A percentile compares a stretch with the other conserved stretches of the same genome.
Evolutionary conservation across 2,113 vertebrate species (phyloP).

Genomic region (Bufo bufo): DNA sequence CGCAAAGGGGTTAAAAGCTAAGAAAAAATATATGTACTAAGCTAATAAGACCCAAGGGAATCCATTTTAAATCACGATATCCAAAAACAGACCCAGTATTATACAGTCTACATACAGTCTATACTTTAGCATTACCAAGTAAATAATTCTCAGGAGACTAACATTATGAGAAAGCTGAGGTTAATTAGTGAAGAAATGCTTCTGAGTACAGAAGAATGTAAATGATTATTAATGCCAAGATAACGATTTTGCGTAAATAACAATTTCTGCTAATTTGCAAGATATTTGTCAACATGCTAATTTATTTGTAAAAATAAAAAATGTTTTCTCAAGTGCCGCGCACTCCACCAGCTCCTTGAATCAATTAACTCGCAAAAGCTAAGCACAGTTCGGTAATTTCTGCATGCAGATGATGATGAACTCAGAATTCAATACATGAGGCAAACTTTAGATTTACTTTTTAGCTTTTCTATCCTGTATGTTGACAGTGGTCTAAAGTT

Average conservation of each 20-base stretch:
- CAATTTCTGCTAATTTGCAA: slow-evolving; percentile 30
- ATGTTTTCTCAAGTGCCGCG: slow-evolving; percentile 26
- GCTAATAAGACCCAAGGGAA: no score
- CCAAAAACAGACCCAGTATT: neutral
- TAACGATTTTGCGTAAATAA: slow-evolving; percentile 45
- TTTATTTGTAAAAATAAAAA: slow-evolving; percentile 49
- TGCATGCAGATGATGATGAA: slow-evolving; percentile 10
- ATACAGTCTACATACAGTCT: neutral
- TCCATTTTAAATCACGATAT: neutral
- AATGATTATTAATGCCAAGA: slow-evolving; percentile 11
- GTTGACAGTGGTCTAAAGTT: neutral
- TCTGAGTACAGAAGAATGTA: neutral
- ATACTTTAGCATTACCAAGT: neutral
- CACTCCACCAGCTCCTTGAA: slow-evolving; percentile 21
- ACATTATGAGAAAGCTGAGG: neutral
- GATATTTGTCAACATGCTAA: slow-evolving; percentile 46
- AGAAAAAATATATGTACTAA: no score
- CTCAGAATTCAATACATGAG: neutral
- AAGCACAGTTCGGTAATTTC: neutral
- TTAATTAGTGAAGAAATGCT: slow-evolving; percentile 26
- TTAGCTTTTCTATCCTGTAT: neutral
- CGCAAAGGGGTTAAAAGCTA: no score
- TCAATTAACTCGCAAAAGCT: slow-evolving; percentile 46
- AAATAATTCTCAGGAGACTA: neutral
- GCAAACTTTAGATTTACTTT: neutral